These are phyloP conservation scores for Aulostomus chinensis DNA, from an alignment of 2,797 vertebrate species.

Conservation along the genomic window DNA sequence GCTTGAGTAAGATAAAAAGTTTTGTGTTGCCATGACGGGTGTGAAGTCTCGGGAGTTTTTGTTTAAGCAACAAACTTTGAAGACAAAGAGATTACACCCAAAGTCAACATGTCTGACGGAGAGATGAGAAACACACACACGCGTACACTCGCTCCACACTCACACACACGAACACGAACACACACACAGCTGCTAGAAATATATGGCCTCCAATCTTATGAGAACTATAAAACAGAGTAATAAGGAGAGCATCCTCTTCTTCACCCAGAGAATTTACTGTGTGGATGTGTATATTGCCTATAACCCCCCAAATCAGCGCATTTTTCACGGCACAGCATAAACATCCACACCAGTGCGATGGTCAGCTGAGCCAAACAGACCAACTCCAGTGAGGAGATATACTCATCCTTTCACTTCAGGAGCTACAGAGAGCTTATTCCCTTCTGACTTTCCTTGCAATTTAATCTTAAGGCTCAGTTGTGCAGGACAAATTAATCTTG, in stretches of 20 bases:
- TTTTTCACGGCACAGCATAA: slow-evolving; percentile 19
- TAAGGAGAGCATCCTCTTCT: slow-evolving; percentile 5
- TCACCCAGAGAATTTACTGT: slow-evolving; percentile 12
- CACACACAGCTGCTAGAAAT: no score
- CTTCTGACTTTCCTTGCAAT: slow-evolving; percentile 54
- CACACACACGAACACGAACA: no score
- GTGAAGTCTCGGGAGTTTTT: slow-evolving; percentile 5
- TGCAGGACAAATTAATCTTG: slow-evolving; percentile 69
- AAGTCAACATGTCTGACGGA: neutral
- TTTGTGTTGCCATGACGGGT: no score
- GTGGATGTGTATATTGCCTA: slow-evolving; percentile 1
- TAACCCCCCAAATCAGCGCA: slow-evolving; percentile 15
- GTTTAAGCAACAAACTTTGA: slow-evolving; percentile 25
- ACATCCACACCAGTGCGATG: slow-evolving; percentile 15
- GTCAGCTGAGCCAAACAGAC: no score
- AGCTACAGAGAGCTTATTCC: slow-evolving; percentile 48
- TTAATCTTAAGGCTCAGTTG: slow-evolving; percentile 64
- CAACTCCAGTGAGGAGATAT: no score
- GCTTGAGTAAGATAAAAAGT: no score
- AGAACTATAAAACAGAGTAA: slow-evolving; percentile 17
- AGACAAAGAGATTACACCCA: no score
- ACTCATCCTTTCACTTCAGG: slow-evolving; percentile 60
- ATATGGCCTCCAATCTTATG: slow-evolving; percentile 6
- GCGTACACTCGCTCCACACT: no score
- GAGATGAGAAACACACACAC: no score